phyloP scores from a whole-genome alignment of 2,888 invertebrate species.

The Heteromurus nitidus region DNA sequence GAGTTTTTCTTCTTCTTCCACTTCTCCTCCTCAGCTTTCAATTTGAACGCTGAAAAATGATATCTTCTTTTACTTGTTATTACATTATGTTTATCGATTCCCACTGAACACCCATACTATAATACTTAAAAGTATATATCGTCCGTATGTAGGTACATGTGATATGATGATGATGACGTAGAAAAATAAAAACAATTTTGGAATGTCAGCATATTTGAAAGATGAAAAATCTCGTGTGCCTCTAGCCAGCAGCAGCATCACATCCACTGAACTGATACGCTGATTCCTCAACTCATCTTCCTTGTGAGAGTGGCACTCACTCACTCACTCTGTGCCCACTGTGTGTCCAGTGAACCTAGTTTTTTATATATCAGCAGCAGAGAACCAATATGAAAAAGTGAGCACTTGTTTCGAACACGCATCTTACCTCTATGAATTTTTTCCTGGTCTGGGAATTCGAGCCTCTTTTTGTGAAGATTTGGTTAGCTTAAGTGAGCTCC shows the following conservation, averaged over 20 bases:
- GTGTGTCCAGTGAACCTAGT: neutral
- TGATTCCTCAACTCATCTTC: neutral
- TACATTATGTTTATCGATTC: slow-evolving; percentile 4
- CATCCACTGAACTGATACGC: neutral
- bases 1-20: slow-evolving; percentile 47
- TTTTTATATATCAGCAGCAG: too few relatives aligned
- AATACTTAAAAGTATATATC: neutral
- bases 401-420: too few relatives aligned
- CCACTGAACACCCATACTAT: too few relatives aligned
- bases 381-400: too few relatives aligned
- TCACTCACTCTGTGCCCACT: slow-evolving; percentile 8
- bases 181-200: slow-evolving; percentile 58
- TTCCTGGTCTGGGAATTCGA: neutral
- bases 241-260: slow-evolving; percentile 34
- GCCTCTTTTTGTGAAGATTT: neutral
- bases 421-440: too few relatives aligned
- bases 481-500: neutral
- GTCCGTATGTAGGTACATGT: neutral
- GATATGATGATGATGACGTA: slow-evolving; percentile 43
- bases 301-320: neutral
- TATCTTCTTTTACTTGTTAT: slow-evolving; percentile 49
- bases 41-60: slow-evolving; percentile 59
- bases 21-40: too few relatives aligned
- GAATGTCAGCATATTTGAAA: slow-evolving; percentile 62
- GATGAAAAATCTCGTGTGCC: slow-evolving; percentile 56